Evolutionary conservation across 2,797 vertebrate species (phyloP), one percentile per base, ranked within the genome.

Genomic region (Pogoniulus pusillus): DNA sequence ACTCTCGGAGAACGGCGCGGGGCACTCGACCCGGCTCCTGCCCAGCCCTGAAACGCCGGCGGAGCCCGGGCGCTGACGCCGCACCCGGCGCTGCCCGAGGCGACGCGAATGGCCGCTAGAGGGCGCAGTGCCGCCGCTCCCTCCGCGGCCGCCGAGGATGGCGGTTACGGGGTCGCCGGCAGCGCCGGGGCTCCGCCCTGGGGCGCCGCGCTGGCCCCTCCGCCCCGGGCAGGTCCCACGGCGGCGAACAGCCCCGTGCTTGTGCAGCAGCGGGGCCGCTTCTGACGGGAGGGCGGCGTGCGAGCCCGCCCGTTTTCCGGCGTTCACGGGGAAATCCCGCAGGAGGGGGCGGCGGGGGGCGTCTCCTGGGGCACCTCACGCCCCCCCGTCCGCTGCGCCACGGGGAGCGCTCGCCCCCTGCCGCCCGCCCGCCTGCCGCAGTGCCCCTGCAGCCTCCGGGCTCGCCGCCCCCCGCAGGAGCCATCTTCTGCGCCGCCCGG

Each of bases 131-230:
- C 11, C 10, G 43, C 27, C 53, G 34, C 53, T 7, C 16, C 19
- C 6, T 24, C 10, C 29, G 6, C 23, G 7, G n/a, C 55, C 55
- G n/a, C 17, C 55, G 19, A 10, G 27, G 35, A 19, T 8, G 30
- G 41, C n/a, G 23, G 9, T 41, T 3, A 1, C 2, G 9, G 8
- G 9, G 13, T 34, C 14, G 2, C 7, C 12, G 43, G 2, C 12
- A 15, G 27, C 29, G 4, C 11, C 11, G 12, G 34, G 14, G 27
- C 49, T 37, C 60, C 1, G 8, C 41, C 35, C n/a, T 10, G 12
- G 10, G 41, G 20, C 16, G 15, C 6, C 17, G 32, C n/a, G 15
- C 22, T 9, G 12, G 16, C 8, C 18, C 6, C 13, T 35, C 19
- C 27, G 27, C 74, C 41, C 63, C 5, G 20, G 30, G 59, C 30